Evolutionary conservation across 2,113 vertebrate genomes (phyloP).

Genomic region (Eublepharis macularius): DNA sequence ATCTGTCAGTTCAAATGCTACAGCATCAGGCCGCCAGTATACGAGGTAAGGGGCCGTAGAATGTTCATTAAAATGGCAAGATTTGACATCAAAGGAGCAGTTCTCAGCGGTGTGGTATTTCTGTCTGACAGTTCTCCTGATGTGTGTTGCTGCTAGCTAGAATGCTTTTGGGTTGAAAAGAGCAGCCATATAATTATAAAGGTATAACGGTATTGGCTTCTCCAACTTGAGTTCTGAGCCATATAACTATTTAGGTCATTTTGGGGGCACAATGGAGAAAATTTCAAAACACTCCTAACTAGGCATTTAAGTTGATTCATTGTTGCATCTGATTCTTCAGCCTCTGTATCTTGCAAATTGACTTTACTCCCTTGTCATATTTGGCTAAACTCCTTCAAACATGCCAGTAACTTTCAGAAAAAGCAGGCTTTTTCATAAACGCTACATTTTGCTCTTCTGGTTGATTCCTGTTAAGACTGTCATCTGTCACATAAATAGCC

Average conservation of each 20-base stretch:
- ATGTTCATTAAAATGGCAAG: background rate
- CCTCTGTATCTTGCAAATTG: background rate
- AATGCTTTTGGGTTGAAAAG: background rate
- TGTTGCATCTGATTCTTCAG: slow-evolving; percentile 11
- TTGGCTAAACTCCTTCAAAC: background rate
- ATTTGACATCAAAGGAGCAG: background rate
- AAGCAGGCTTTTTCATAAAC: slow-evolving; percentile 14
- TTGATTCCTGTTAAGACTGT: background rate
- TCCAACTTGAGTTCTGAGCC: background rate
- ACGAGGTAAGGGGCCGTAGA: slow-evolving; percentile 71
- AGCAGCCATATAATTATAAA: background rate
- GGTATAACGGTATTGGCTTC: background rate
- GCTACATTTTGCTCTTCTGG: background rate
- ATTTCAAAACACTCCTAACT: background rate
- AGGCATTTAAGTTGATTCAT: background rate
- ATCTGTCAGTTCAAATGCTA: slow-evolving; percentile 64
- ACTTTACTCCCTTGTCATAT: slow-evolving; percentile 5
- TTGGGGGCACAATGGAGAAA: accelerated
- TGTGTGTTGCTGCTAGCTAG: background rate
- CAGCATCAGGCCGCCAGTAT: slow-evolving; percentile 52
- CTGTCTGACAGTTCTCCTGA: background rate
- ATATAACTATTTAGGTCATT: background rate
- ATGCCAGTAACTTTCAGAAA: slow-evolving; percentile 23
- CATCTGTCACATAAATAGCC: background rate
- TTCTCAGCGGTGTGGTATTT: background rate